Base-by-base conservation (phyloP, 2,888 invertebrate species). In the Catocala sponsa region DNA sequence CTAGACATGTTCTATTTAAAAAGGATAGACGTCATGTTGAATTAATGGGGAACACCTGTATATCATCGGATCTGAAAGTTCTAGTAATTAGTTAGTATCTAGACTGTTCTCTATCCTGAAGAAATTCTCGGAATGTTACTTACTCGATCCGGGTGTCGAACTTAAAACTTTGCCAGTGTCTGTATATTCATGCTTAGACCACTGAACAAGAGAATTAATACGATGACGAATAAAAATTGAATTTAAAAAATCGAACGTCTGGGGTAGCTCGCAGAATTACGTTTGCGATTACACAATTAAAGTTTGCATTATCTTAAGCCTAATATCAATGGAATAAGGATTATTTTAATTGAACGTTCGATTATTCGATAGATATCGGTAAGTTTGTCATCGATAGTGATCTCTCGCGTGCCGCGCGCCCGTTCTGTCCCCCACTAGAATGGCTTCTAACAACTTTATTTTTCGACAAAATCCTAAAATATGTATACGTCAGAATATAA, bases 371-470 rank as follows among this genome's bases (percentile, higher is more conserved):
- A 68, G 78, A 82, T 72, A 85, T 77, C 73, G 75, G 75, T 84
- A 84, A 82, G 79, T 85, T 87, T 83, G 90, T 84, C 71, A 80
- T 82, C 76, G 91, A 91, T 91, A 86, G 85, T 81, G 84, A 91
- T 91, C 91, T 80, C 78, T 91, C 89, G 90, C 90, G 91, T 92
- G 91, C 81, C 77, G 76, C 76, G 74, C 76, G 83, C 83, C 80
- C 79, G 83, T 83, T 78, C 76, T 63, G 72, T 81, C 84, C 85
- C 85, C 84, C 79, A 84, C 83, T 79, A 80, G 75, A 82, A 82
- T 81, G 58, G 59, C 63, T 69, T 64, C 82, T 87, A 89, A 92
- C 91, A 90, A 91, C 91, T 91, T 88, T 89, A 92, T 92, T 89
- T 87, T 90, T 89, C 84, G 84, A 85, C 85, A 84, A 86, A 76